Conservation (phyloP, 2,888 invertebrate genomes). For the Automeris io region DNA sequence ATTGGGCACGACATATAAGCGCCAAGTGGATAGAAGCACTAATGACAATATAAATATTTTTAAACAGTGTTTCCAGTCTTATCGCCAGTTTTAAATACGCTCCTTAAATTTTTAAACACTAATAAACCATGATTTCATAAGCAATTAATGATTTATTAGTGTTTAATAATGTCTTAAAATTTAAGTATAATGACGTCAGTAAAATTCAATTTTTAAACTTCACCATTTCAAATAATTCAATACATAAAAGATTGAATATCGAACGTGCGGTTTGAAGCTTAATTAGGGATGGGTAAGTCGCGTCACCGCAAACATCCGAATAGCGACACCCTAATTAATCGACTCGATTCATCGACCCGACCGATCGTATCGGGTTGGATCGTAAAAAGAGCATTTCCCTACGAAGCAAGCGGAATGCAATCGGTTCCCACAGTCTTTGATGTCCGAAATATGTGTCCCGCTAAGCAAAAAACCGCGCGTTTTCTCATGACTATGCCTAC, state of each 20-base stretch:
- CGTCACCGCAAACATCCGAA: slow-evolving; percentile 47
- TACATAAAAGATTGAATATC: slow-evolving; percentile 26
- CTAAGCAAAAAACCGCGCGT: slow-evolving; percentile 61
- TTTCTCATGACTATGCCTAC: slow-evolving; percentile 66
- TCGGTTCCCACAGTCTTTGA: slow-evolving; percentile 73
- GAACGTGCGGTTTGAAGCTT: slow-evolving; percentile 32
- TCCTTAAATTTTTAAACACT: too few relatives aligned
- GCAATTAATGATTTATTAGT: too few relatives aligned
- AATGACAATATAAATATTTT: too few relatives aligned
- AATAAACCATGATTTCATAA: too few relatives aligned
- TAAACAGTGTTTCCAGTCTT: too few relatives aligned
- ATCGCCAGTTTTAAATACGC: too few relatives aligned
- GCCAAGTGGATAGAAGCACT: too few relatives aligned
- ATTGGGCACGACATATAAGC: too few relatives aligned
- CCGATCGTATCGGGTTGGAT: slow-evolving; percentile 58
- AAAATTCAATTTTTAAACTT: too few relatives aligned
- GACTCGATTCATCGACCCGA: slow-evolving; percentile 53
- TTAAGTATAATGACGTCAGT: too few relatives aligned
- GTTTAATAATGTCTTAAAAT: too few relatives aligned
- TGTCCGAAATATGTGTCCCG: slow-evolving; percentile 49
- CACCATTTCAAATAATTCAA: slow-evolving; percentile 22
- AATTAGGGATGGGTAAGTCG: slow-evolving; percentile 44
- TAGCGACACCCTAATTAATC: slow-evolving; percentile 54
- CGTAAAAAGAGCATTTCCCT: slow-evolving; percentile 61
- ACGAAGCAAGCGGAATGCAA: slow-evolving; percentile 49